phyloP scores from a whole-genome alignment of 2,888 invertebrate genomes.

The Apeira syringaria region DNA sequence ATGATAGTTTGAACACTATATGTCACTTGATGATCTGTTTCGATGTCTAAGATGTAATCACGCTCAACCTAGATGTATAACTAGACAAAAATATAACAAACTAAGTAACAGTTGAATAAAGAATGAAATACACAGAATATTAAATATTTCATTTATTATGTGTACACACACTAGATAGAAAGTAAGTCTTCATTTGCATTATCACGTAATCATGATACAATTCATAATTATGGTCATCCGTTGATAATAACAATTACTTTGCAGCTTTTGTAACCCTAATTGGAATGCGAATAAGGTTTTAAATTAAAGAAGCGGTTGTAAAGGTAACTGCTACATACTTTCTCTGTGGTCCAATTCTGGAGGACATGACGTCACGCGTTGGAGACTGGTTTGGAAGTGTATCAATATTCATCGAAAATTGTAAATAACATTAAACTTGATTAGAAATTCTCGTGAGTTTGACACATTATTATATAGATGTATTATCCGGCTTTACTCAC shows the following conservation, averaged over 20 bases:
- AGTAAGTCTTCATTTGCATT: slow-evolving; percentile 4
- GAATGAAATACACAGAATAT: no score
- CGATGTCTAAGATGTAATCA: no score
- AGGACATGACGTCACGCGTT: slow-evolving; percentile 18
- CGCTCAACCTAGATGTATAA: no score
- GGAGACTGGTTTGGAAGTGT: slow-evolving; percentile 3
- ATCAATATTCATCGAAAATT: slow-evolving; percentile 9
- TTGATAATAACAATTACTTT: not conserved
- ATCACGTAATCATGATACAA: slow-evolving; percentile 11
- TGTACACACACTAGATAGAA: slow-evolving; percentile 7
- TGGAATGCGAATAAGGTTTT: slow-evolving; percentile 3
- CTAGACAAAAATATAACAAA: no score
- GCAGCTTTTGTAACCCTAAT: not conserved
- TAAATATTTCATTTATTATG: no score
- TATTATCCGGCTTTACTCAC: no score
- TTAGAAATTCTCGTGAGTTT: no score
- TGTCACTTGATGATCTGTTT: no score
- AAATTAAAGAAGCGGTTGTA: not conserved
- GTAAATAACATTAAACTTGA: slow-evolving; percentile 4
- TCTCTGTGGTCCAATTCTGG: slow-evolving; percentile 12
- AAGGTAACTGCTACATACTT: slow-evolving; percentile 14
- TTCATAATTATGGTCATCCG: slow-evolving; percentile 8
- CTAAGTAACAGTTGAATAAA: no score
- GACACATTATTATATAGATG: no score
- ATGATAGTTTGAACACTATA: no score